Percentiles rank a stretch among this genome's conserved stretches.
These are phyloP conservation scores for Ammospiza maritima DNA, from an alignment of 2,797 vertebrate species.

Conservation along the genomic window DNA sequence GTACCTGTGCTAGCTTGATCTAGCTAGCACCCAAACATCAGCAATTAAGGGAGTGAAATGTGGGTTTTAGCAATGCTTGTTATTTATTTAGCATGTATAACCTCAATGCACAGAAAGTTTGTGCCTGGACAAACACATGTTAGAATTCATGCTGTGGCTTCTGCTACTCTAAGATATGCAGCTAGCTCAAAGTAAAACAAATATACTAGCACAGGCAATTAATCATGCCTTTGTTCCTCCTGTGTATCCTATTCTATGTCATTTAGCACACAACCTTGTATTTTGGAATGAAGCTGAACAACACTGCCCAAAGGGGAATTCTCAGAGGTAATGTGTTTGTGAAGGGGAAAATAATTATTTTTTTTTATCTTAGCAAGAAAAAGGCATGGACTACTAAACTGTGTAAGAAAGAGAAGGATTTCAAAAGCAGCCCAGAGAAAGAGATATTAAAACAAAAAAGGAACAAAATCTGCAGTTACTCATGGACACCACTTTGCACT, in stretches of 20 bases:
- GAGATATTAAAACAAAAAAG: background rate
- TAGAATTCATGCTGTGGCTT: background rate
- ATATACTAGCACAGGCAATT: background rate
- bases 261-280: background rate
- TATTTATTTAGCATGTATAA: background rate
- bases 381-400: background rate
- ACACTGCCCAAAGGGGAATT: constrained; percentile 12
- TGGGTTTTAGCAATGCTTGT: background rate
- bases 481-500: background rate
- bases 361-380: background rate
- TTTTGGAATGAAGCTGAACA: constrained; percentile 22
- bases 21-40: background rate
- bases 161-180: background rate
- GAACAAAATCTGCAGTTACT: background rate
- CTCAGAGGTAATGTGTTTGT: background rate
- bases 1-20: background rate
- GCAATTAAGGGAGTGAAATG: background rate
- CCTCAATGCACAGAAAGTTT: background rate
- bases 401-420: background rate
- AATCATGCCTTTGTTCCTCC: constrained; percentile 40
- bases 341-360: background rate
- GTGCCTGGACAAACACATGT: background rate
- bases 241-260: background rate
- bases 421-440: background rate
- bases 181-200: constrained; percentile 23